phyloP scores from a whole-genome alignment of 1,140 invertebrate species.

The Drosophila eugracilis region DNA sequence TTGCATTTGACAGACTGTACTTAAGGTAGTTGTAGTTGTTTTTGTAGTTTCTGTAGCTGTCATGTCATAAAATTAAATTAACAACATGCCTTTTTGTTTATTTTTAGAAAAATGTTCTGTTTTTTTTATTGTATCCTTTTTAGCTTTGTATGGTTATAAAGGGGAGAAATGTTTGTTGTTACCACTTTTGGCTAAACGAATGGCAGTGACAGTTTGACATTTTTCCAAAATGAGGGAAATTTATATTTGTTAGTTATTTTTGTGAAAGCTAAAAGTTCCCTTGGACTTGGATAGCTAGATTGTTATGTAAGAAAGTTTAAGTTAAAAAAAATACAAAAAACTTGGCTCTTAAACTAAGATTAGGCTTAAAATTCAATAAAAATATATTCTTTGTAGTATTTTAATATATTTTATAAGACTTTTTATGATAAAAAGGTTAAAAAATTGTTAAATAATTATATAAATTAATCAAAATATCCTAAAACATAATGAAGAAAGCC shows the following conservation, averaged over 20 bases:
- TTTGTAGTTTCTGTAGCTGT: slow-evolving; percentile 39
- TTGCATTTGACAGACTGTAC: slow-evolving; percentile 44
- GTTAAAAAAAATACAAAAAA: too few species aligned
- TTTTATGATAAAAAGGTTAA: too few species aligned
- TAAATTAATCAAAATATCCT: too few species aligned
- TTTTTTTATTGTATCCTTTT: not conserved
- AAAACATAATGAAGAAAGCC: not conserved
- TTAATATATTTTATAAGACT: too few species aligned
- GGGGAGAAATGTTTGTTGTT: slow-evolving; percentile 32
- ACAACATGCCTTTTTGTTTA: slow-evolving; percentile 42
- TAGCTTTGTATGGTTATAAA: slow-evolving; percentile 35
- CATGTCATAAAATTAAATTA: slow-evolving; percentile 77
- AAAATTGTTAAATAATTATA: too few species aligned
- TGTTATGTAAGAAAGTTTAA: too few species aligned
- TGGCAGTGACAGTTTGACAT: slow-evolving; percentile 45
- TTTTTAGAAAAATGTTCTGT: slow-evolving; percentile 44
- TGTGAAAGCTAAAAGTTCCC: slow-evolving; percentile 1
- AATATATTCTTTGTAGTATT: too few species aligned
- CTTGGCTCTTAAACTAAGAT: too few species aligned
- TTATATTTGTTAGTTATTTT: slow-evolving; percentile 3
- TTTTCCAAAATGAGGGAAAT: slow-evolving; percentile 14
- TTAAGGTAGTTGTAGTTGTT: slow-evolving; percentile 1
- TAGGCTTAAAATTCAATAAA: too few species aligned
- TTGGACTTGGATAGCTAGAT: too few species aligned
- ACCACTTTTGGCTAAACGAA: slow-evolving; percentile 8